Evolutionary conservation across 1,140 invertebrate genomes (phyloP).

Genomic region (Tyrophagus putrescentiae): DNA sequence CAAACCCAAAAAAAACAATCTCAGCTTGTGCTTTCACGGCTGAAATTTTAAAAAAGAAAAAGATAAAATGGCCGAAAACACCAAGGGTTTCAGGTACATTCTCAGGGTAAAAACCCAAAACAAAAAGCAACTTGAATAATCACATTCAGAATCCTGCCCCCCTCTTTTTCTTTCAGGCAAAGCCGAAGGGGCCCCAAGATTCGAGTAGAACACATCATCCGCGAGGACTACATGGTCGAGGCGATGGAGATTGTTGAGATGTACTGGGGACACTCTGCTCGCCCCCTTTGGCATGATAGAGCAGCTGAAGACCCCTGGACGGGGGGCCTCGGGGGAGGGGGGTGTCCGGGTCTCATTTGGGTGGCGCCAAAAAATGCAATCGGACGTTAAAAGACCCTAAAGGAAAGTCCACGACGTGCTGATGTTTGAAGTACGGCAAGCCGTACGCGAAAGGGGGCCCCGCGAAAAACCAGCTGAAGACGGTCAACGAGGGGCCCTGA

Average conservation of each 20-base stretch:
- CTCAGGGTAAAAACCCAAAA: no score
- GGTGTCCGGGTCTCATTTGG: constrained; percentile 90
- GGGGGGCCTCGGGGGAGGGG: constrained; percentile 85
- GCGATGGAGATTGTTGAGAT: constrained; percentile 96
- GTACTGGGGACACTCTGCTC: constrained; percentile 94
- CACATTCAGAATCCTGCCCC: no score
- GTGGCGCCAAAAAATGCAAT: constrained; percentile 60
- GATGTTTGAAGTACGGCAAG: constrained; percentile 80
- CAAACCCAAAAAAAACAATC: no score
- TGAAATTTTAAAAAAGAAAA: no score
- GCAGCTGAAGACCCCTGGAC: constrained; percentile 92
- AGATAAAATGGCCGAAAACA: no score
- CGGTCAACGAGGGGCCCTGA: constrained; percentile 85
- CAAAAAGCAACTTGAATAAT: no score
- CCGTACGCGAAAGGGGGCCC: constrained; percentile 72
- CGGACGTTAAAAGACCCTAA: constrained; percentile 55
- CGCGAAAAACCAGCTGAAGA: constrained; percentile 51
- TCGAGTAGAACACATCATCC: constrained; percentile 91
- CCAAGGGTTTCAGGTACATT: no score
- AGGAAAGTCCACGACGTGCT: constrained; percentile 78
- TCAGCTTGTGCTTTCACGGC: no score
- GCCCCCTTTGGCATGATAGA: constrained; percentile 91
- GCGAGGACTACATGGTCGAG: constrained; percentile 97
- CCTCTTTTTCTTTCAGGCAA: constrained; percentile 46
- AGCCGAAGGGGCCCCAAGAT: constrained; percentile 81